Conservation (phyloP, 2,888 invertebrate species). For the Drosophila sordidapex region DNA sequence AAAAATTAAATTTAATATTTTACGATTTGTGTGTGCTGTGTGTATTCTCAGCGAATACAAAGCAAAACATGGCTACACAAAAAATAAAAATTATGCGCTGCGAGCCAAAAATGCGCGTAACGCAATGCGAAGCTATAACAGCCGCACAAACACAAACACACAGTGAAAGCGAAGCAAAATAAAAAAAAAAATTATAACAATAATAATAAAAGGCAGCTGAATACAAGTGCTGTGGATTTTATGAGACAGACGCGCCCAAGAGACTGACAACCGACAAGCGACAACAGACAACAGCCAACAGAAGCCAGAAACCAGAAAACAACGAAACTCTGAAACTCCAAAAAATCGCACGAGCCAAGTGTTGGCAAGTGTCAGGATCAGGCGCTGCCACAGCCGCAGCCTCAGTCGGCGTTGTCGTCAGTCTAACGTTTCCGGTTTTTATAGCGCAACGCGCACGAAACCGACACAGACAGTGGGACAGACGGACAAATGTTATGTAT, state of each 20-base stretch:
- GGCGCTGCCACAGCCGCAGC: slow-evolving; percentile 37
- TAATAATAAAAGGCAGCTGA: slow-evolving; percentile 77
- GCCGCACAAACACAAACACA: not conserved
- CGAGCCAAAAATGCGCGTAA: slow-evolving; percentile 62
- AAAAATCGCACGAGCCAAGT: slow-evolving; percentile 70
- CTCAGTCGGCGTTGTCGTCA: slow-evolving; percentile 46
- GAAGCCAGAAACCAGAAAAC: slow-evolving; percentile 41
- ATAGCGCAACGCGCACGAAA: slow-evolving; percentile 52
- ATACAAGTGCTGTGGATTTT: slow-evolving; percentile 67
- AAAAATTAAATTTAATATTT: slow-evolving; percentile 82
- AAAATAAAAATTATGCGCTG: slow-evolving; percentile 71
- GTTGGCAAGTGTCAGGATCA: slow-evolving; percentile 81
- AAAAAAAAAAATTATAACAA: slow-evolving; percentile 72
- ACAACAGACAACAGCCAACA: slow-evolving; percentile 13
- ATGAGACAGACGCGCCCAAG: slow-evolving; percentile 61
- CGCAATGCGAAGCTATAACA: slow-evolving; percentile 63
- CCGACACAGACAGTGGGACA: slow-evolving; percentile 35
- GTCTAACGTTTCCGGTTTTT: slow-evolving; percentile 78
- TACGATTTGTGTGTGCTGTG: slow-evolving; percentile 68
- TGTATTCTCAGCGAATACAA: slow-evolving; percentile 27
- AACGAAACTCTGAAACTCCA: slow-evolving; percentile 61
- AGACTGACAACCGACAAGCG: slow-evolving; percentile 37
- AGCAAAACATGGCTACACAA: slow-evolving; percentile 51
- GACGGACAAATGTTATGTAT: slow-evolving; percentile 77
- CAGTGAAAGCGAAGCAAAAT: slow-evolving; percentile 12